These are phyloP conservation scores for Anser cygnoides DNA, from an alignment of 2,113 vertebrate genomes.

Conservation along the genomic window DNA sequence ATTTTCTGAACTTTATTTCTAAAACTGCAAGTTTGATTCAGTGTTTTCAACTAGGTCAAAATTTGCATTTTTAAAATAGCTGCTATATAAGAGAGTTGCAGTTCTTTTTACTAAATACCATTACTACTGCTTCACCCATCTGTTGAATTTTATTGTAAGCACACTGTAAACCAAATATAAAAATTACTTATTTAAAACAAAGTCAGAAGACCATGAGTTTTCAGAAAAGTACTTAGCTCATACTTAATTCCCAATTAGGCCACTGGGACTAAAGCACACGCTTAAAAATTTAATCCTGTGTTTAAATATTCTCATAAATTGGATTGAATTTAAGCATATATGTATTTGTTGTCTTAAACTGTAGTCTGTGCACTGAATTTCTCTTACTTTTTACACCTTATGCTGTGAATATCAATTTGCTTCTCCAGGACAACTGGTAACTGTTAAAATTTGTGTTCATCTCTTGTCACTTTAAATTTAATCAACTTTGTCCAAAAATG, in stretches of 20 bases:
- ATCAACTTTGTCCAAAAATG: background rate
- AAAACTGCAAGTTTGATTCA: background rate
- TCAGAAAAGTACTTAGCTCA: background rate
- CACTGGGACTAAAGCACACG: background rate
- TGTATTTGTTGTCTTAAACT: background rate
- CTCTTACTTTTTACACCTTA: background rate
- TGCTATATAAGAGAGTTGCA: background rate
- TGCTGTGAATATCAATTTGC: background rate
- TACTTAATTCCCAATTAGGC: background rate
- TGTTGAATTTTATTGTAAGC: background rate
- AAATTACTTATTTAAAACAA: background rate
- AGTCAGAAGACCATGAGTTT: background rate
- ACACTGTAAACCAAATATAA: background rate
- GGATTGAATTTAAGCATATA: background rate
- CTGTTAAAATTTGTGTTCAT: background rate
- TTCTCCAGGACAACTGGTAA: background rate
- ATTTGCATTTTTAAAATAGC: background rate
- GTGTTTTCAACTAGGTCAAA: conserved; percentile 31
- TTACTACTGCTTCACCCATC: background rate
- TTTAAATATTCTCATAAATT: background rate
- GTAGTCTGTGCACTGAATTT: background rate
- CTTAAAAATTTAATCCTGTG: background rate
- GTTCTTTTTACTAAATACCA: background rate
- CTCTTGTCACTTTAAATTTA: background rate
- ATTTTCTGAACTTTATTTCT: background rate